Evolutionary conservation across 2,113 vertebrate genomes (phyloP), one percentile per base, ranked within the genome.

Genomic region (Candoia aspera): DNA sequence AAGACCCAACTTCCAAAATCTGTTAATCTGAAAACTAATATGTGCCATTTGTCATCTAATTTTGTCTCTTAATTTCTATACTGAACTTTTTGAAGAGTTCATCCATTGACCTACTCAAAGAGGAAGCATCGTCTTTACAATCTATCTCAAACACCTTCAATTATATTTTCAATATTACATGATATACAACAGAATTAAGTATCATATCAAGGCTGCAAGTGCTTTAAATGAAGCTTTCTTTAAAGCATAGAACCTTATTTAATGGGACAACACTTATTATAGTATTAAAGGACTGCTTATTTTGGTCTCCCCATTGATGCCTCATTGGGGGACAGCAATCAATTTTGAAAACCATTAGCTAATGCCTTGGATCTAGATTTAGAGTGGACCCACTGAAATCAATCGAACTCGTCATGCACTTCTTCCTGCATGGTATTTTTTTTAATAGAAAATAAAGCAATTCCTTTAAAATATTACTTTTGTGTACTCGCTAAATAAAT

Each of bases 21-120:
- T 86, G 84, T 89, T 91, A 95, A 59, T 93, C 90, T 93, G 33
- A 94, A 94, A 95, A 97, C 88, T 91, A 84, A 91, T 95, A 94
- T 64, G 90, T 62, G 92, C 91, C 79, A 46, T 93, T 88, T 91
- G 42, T 37, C 86, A 49, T 17, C 86, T 21, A 94, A 0, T 91
- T 37, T 33, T 85, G 93, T 95, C 94, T 95, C 92, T 92, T 49
- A 49, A 49, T 49, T 88, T 93, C 87, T 91, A 93, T 46, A 9
- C 93, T 92, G 87, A 84, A 23, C 93, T 86, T 95, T 87, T 84
- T 89, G 84, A 95, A 91, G 90, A 53, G 15, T 79, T 92, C 86
- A 92, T 68, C 58, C 42, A 91, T 91, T 92, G 88, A 84, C 12
- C 91, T 87, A 94, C 88, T 84, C 88, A 84, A 95, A 91, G 89